A percentile compares a stretch with the other conserved stretches of the same genome.
phyloP scores from a whole-genome alignment of 2,797 vertebrate genomes.

The Pantherophis alleghaniensis region DNA sequence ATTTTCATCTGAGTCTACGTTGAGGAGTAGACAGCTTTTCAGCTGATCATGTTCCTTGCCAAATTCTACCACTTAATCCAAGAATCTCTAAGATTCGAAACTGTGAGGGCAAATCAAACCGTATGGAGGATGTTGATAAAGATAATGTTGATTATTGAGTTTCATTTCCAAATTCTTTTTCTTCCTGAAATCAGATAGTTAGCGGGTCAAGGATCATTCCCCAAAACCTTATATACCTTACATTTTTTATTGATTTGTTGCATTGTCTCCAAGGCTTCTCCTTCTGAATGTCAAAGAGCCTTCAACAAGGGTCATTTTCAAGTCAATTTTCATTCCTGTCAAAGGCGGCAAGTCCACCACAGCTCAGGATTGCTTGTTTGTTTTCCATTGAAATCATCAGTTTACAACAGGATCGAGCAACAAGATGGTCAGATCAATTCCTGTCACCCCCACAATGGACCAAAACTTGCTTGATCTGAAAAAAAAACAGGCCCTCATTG shows the following conservation, averaged over 20 bases:
- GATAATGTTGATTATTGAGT: neutral
- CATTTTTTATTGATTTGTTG: neutral
- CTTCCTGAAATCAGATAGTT: neutral
- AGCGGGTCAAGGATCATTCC: neutral
- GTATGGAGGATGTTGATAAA: neutral
- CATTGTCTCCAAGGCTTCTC: neutral
- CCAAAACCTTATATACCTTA: neutral
- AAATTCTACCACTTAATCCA: neutral
- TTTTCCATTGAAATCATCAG: neutral
- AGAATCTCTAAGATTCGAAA: neutral
- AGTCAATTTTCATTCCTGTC: neutral
- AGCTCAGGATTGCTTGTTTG: neutral
- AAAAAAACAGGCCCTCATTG: neutral
- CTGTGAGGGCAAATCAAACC: neutral
- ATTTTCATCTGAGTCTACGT: neutral
- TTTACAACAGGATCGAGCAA: neutral
- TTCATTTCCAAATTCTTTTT: neutral
- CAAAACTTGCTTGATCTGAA: neutral
- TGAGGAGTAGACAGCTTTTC: neutral
- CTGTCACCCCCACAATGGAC: neutral
- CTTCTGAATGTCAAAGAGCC: neutral
- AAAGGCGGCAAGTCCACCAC: neutral
- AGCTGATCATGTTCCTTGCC: neutral
- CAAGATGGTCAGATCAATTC: neutral
- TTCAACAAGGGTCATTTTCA: neutral